Evolutionary conservation across 2,797 vertebrate genomes (phyloP).

Genomic region (Sandelia bainsii): DNA sequence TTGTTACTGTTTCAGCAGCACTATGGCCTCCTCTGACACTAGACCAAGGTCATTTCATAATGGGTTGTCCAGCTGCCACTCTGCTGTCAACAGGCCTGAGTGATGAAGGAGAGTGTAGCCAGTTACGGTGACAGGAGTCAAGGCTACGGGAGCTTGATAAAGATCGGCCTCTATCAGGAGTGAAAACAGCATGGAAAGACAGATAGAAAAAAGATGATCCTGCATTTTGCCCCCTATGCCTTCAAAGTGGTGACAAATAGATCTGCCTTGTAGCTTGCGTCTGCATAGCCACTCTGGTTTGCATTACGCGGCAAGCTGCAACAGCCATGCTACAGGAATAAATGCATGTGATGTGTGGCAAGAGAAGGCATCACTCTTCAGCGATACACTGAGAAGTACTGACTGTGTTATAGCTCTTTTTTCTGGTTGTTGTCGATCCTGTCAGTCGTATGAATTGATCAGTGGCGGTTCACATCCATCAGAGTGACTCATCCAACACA

Average conservation of each 20-base stretch:
- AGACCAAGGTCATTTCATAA: constrained; percentile 84
- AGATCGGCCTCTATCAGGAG: constrained; percentile 76
- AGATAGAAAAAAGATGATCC: constrained; percentile 74
- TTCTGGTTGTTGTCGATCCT: constrained; percentile 66
- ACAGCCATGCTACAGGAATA: constrained; percentile 53
- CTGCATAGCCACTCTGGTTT: constrained; percentile 59
- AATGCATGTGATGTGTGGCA: constrained; percentile 69
- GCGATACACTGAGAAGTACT: constrained; percentile 58
- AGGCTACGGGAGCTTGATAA: constrained; percentile 81
- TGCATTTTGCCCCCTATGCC: constrained; percentile 70
- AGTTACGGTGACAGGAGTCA: constrained; percentile 78
- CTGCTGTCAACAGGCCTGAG: constrained; percentile 78
- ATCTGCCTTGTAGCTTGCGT: constrained; percentile 53
- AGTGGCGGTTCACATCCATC: constrained; percentile 63
- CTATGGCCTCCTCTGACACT: constrained; percentile 65
- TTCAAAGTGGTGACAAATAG: constrained; percentile 76
- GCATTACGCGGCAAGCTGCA: constrained; percentile 65
- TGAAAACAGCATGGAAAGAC: constrained; percentile 72
- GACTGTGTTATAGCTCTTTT: constrained; percentile 67
- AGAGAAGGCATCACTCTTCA: constrained; percentile 51
- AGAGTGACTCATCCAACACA: constrained; percentile 61
- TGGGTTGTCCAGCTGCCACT: constrained; percentile 79
- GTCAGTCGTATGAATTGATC: constrained; percentile 66
- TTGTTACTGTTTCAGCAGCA: constrained; percentile 76
- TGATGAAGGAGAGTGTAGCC: constrained; percentile 73